Percentiles rank a stretch among this genome's conserved stretches.
These are phyloP conservation scores for Zele albiditarsus DNA, from an alignment of 2,888 invertebrate species.

Conservation along the genomic window DNA sequence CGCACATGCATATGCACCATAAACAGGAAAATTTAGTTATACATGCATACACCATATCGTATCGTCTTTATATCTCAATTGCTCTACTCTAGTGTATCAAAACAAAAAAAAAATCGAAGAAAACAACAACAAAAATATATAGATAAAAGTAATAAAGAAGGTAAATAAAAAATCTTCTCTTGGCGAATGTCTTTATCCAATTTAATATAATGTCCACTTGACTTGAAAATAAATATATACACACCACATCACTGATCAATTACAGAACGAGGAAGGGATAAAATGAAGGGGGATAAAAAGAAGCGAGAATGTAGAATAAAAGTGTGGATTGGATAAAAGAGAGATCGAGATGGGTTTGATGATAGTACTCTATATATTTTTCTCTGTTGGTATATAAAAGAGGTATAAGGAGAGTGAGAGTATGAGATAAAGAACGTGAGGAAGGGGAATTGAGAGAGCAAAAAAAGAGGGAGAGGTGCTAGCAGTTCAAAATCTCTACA, in stretches of 20 bases:
- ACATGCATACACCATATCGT: background rate
- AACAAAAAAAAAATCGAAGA: background rate
- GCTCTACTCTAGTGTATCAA: background rate
- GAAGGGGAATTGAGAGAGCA: constrained; percentile 8
- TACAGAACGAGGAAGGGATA: background rate
- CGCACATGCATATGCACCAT: constrained; percentile 1
- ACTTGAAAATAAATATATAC: constrained; percentile 28
- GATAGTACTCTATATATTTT: constrained; percentile 34
- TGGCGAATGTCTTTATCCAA: constrained; percentile 4
- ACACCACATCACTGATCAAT: constrained; percentile 18
- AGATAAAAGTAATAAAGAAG: too few relatives aligned
- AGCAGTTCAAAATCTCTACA: constrained; percentile 40
- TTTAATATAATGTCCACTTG: constrained; percentile 26
- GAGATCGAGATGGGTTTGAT: constrained; percentile 33
- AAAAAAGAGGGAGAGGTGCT: constrained; percentile 37
- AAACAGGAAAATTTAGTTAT: constrained; percentile 1
- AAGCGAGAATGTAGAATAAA: background rate
- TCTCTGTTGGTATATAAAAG: background rate
- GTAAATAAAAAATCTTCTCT: background rate
- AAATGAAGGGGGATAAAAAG: background rate
- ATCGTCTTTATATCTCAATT: constrained; percentile 6
- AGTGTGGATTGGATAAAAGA: constrained; percentile 3
- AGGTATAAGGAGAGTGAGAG: background rate
- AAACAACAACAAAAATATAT: background rate
- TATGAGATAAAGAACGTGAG: background rate